These are phyloP conservation scores for Xestia ashworthii DNA, from an alignment of 2,888 invertebrate genomes.

Conservation along the genomic window DNA sequence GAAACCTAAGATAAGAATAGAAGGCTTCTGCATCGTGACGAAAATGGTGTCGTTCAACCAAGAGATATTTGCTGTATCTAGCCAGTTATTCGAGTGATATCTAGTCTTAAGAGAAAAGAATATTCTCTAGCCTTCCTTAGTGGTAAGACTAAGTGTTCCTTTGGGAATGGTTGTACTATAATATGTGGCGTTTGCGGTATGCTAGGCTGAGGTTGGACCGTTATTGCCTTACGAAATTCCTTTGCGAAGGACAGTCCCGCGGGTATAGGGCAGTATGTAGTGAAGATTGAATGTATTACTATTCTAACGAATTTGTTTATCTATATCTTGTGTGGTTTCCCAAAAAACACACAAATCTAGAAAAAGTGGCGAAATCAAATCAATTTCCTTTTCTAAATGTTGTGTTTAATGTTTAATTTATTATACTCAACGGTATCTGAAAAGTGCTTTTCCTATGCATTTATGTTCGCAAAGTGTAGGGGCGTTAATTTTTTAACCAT, in stretches of 20 bases:
- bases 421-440: not conserved
- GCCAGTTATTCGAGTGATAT: not conserved
- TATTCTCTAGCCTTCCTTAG: constrained; percentile 7
- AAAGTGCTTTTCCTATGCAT: not conserved
- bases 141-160: constrained; percentile 27
- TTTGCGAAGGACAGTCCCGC: constrained; percentile 19
- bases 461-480: not conserved
- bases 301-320: constrained; percentile 5
- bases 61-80: not conserved
- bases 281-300: constrained; percentile 32
- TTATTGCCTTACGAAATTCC: constrained; percentile 44
- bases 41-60: not conserved
- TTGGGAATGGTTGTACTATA: constrained; percentile 19
- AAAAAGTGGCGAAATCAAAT: not conserved
- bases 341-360: not conserved
- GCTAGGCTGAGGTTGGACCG: constrained; percentile 5
- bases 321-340: not conserved
- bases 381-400: not conserved
- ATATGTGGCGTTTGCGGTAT: constrained; percentile 3
- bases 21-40: not conserved
- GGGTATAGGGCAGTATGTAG: constrained; percentile 13
- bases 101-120: constrained; percentile 14
- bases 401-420: too few relatives aligned
- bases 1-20: not conserved
- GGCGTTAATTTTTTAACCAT: not conserved